A percentile compares a stretch with the other conserved stretches of the same genome.
Conservation (phyloP, 2,113 vertebrate genomes). For the Datnioides undecimradiatus region DNA sequence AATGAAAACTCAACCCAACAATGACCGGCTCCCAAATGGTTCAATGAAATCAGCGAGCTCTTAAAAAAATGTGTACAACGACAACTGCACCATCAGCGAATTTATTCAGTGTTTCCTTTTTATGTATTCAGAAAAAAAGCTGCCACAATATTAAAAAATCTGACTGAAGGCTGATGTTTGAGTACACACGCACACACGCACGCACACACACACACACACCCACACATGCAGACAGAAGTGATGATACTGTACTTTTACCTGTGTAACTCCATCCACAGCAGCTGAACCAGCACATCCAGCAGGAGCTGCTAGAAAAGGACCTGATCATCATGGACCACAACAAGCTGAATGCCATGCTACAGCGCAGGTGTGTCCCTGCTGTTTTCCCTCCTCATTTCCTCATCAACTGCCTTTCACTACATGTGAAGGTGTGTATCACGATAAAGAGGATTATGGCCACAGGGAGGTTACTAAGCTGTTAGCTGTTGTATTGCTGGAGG, state of each 20-base stretch:
- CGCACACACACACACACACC: conserved; percentile 9
- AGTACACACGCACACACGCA: conserved; percentile 1
- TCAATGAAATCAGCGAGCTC: neutral
- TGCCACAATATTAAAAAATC: conserved; percentile 9
- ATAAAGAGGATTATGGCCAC: neutral
- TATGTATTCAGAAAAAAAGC: conserved; percentile 4
- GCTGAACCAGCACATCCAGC: conserved; percentile 81
- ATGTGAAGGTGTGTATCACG: neutral
- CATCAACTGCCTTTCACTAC: neutral
- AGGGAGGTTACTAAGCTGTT: conserved; percentile 3
- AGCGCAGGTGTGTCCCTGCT: conserved; percentile 86
- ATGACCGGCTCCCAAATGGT: neutral
- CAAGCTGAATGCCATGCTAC: conserved; percentile 85
- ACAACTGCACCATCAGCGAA: neutral
- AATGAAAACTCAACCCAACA: neutral
- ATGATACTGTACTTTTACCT: conserved; percentile 45
- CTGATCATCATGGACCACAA: conserved; percentile 85
- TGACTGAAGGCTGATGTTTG: conserved; percentile 11
- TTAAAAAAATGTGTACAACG: neutral
- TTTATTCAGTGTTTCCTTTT: neutral
- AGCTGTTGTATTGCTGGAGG: neutral
- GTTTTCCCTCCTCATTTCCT: conserved; percentile 3
- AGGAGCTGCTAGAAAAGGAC: conserved; percentile 88
- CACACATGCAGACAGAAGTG: conserved; percentile 8
- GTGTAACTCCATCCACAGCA: conserved; percentile 80